phyloP scores from a whole-genome alignment of 2,797 vertebrate species.

The Clarias pachynema region DNA sequence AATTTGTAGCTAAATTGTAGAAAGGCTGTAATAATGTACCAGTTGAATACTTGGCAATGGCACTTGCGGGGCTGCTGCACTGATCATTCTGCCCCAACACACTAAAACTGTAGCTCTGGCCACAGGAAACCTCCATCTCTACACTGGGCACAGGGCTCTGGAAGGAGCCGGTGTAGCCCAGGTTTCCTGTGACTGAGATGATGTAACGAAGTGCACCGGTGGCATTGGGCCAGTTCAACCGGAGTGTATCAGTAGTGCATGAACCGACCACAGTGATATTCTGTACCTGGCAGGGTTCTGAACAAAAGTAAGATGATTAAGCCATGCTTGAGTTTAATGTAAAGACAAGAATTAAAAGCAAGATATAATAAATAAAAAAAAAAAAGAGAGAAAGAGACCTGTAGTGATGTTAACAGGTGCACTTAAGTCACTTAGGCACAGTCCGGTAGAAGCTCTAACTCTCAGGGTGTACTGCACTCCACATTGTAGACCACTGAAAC shows the following conservation, averaged over 20 bases:
- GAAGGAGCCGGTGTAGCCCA: conserved; percentile 63
- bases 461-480: conserved; percentile 69
- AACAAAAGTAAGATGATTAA: conserved; percentile 3
- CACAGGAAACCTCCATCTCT: conserved; percentile 68
- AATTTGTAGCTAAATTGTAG: not conserved
- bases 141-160: conserved; percentile 59
- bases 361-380: not conserved
- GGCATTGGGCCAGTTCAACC: conserved; percentile 66
- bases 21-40: conserved; percentile 56
- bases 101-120: conserved; percentile 72
- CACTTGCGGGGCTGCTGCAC: conserved; percentile 66
- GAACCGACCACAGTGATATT: conserved; percentile 58
- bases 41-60: conserved; percentile 58
- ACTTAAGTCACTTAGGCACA: conserved; percentile 69
- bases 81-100: conserved; percentile 60
- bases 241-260: conserved; percentile 67
- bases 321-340: not conserved
- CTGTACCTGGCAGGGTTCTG: conserved; percentile 73
- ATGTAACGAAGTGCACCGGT: conserved; percentile 65
- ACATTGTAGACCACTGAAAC: conserved; percentile 66
- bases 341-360: not conserved
- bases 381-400: not conserved
- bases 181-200: conserved; percentile 64
- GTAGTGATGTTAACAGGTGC: conserved; percentile 56
- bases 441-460: conserved; percentile 61